phyloP scores from a whole-genome alignment of 2,113 vertebrate species.

The Carassius auratus region DNA sequence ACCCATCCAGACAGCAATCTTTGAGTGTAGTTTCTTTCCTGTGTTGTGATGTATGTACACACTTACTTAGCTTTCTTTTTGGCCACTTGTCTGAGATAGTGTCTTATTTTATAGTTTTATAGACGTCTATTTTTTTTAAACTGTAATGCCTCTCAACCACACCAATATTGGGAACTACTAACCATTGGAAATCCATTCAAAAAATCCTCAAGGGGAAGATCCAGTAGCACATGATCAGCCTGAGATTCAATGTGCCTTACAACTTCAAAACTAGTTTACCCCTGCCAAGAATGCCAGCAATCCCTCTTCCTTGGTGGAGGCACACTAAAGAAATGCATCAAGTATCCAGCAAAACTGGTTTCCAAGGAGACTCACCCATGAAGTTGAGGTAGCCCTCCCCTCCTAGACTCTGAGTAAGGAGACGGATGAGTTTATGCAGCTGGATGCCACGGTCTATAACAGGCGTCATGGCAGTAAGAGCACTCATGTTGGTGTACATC shows the following conservation, averaged over 20 bases:
- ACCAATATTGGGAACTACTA: not conserved
- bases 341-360: not conserved
- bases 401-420: constrained; percentile 82
- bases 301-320: not conserved
- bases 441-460: constrained; percentile 83
- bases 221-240: not conserved
- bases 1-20: constrained; percentile 38
- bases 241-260: not conserved
- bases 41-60: not conserved
- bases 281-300: not conserved
- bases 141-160: not conserved
- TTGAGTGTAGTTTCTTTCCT: constrained; percentile 3
- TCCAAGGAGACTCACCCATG: constrained; percentile 75
- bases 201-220: constrained; percentile 9
- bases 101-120: not conserved
- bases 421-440: constrained; percentile 85
- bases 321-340: not conserved
- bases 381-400: constrained; percentile 84
- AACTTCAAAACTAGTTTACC: not conserved
- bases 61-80: not conserved
- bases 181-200: not conserved
- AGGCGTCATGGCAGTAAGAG: constrained; percentile 74
- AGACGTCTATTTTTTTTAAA: not conserved
- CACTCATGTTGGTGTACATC: constrained; percentile 86
- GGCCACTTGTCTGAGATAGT: not conserved